A percentile compares a stretch with the other conserved stretches of the same genome.
Conservation (phyloP, 2,113 vertebrate species). For the Baryphthengus martii region DNA sequence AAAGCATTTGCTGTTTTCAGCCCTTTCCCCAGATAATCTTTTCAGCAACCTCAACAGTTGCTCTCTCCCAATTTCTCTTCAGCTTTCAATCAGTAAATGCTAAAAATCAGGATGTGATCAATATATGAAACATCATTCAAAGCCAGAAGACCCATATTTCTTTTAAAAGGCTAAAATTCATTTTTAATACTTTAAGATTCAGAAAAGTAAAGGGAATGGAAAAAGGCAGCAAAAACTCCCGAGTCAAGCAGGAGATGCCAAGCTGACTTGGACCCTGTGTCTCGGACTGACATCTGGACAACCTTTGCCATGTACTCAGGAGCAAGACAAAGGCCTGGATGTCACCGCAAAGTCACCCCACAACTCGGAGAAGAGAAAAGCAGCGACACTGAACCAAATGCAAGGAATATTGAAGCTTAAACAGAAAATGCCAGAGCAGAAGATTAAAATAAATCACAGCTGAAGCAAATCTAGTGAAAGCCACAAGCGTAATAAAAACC, state of each 20-base stretch:
- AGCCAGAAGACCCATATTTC: not conserved
- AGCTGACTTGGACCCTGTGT: fast-evolving
- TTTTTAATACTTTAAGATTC: not conserved
- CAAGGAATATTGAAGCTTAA: not conserved
- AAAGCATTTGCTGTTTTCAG: not conserved
- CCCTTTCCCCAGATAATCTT: not conserved
- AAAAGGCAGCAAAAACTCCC: not conserved
- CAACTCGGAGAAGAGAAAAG: not conserved
- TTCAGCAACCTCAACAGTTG: not conserved
- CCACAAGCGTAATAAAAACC: constrained; percentile 60
- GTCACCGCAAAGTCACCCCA: not conserved
- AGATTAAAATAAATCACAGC: constrained; percentile 63
- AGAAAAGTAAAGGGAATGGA: not conserved
- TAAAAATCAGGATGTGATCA: not conserved
- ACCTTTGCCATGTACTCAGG: fast-evolving
- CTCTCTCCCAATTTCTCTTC: not conserved
- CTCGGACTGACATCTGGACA: not conserved
- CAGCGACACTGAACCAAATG: not conserved
- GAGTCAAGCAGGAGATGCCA: not conserved
- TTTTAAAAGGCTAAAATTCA: not conserved
- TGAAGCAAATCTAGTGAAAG: constrained; percentile 40
- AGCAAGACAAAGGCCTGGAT: not conserved
- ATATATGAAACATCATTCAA: not conserved
- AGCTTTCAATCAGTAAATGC: not conserved
- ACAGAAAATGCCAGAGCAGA: constrained; percentile 31